Percentiles rank a stretch among this genome's conserved stretches.
Evolutionary conservation across 2,888 invertebrate species (phyloP).

Genomic region (Volucella inanis): DNA sequence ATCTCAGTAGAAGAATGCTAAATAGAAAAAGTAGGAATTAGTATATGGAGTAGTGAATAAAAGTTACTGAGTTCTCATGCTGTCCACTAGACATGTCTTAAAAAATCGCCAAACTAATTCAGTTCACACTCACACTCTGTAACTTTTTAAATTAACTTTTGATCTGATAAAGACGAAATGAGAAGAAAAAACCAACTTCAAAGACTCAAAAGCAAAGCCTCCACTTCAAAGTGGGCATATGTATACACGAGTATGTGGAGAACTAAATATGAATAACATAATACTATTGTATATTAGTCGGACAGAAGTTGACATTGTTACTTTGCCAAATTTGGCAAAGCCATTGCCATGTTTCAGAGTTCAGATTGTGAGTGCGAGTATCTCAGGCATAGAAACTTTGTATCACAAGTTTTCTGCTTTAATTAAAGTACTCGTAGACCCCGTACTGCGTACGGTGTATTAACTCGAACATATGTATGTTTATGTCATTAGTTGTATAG

Average conservation of each 20-base stretch:
- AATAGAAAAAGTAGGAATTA: too few species aligned
- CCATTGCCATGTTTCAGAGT: slow-evolving; percentile 67
- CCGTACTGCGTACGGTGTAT: slow-evolving; percentile 1
- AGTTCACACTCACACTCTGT: background rate
- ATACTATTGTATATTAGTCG: slow-evolving; percentile 43
- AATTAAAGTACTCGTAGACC: slow-evolving; percentile 52
- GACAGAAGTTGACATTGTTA: slow-evolving; percentile 66
- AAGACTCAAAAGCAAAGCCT: background rate
- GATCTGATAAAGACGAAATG: slow-evolving; percentile 1
- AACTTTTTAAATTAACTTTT: background rate
- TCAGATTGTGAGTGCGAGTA: too few species aligned
- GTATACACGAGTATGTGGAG: background rate
- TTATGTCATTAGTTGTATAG: slow-evolving; percentile 47
- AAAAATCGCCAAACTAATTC: too few species aligned
- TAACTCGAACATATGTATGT: background rate
- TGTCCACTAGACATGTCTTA: too few species aligned
- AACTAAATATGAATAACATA: slow-evolving; percentile 61
- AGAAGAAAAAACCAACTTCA: background rate
- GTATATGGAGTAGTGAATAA: too few species aligned
- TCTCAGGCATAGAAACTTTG: slow-evolving; percentile 42
- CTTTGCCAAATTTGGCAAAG: slow-evolving; percentile 69
- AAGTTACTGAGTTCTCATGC: too few species aligned
- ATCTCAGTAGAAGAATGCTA: too few species aligned
- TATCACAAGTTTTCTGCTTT: slow-evolving; percentile 56
- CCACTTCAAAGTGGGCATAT: slow-evolving; percentile 40